A percentile compares a stretch with the other conserved stretches of the same genome.
Evolutionary conservation across 2,113 vertebrate genomes (phyloP).

Genomic region (Ptyas mucosa): DNA sequence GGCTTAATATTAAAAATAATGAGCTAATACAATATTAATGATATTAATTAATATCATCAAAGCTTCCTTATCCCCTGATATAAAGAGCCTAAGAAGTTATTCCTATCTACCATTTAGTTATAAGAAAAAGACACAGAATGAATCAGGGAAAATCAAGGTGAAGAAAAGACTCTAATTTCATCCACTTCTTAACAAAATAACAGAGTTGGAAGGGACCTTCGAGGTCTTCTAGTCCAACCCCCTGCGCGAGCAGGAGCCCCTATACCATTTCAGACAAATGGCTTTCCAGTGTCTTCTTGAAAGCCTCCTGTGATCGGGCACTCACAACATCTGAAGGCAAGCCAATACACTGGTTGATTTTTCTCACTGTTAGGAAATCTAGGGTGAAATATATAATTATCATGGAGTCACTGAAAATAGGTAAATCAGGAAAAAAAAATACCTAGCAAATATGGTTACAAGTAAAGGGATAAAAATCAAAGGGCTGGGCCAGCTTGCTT

Average conservation of each 20-base stretch:
- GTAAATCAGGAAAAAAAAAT: not conserved
- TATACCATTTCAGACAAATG: too few relatives aligned
- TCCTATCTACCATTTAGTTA: conserved; percentile 12
- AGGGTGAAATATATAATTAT: not conserved
- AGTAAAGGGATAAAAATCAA: not conserved
- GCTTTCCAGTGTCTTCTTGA: not conserved
- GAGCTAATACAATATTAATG: conserved; percentile 66
- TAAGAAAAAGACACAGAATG: conserved; percentile 24
- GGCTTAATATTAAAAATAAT: conserved; percentile 69
- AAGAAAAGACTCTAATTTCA: not conserved
- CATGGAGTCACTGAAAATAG: not conserved
- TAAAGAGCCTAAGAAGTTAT: not conserved
- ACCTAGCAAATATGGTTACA: not conserved
- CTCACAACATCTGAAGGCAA: not conserved
- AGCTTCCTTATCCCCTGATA: conserved; percentile 53
- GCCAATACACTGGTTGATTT: not conserved
- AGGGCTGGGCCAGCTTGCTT: not conserved
- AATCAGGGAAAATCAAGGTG: not conserved
- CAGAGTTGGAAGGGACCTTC: not conserved
- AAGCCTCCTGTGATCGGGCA: not conserved
- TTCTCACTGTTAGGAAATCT: not conserved
- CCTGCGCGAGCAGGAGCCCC: not conserved
- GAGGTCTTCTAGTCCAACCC: not conserved
- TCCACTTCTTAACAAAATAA: not conserved
- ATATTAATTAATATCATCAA: conserved; percentile 53